phyloP scores from a whole-genome alignment of 2,113 vertebrate genomes.

The Ammodytes marinus region DNA sequence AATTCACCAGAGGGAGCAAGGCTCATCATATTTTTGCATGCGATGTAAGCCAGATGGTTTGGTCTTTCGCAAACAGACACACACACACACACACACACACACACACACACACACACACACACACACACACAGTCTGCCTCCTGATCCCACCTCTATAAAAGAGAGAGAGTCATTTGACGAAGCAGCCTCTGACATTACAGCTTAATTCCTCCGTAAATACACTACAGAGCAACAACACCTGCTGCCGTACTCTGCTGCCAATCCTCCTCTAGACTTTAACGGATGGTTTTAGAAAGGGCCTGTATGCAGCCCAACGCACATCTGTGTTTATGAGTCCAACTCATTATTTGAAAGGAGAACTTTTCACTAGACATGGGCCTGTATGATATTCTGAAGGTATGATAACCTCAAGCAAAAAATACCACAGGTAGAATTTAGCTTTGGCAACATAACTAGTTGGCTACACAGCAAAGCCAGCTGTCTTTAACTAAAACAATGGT shows the following conservation, averaged over 20 bases:
- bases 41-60: constrained; percentile 65
- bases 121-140: constrained; percentile 47
- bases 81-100: constrained; percentile 51
- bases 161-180: constrained; percentile 49
- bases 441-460: too few species aligned
- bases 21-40: constrained; percentile 12
- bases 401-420: too few species aligned
- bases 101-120: constrained; percentile 38
- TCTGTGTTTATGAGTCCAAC: constrained; percentile 54
- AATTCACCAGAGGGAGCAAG: constrained; percentile 18
- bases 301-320: constrained; percentile 40
- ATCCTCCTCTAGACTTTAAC: constrained; percentile 28
- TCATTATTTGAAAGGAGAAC: constrained; percentile 47
- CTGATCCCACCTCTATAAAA: neutral
- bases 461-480: too few species aligned
- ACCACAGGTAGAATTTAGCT: too few species aligned
- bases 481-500: too few species aligned
- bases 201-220: constrained; percentile 77
- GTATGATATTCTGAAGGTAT: too few species aligned
- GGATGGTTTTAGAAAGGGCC: constrained; percentile 59
- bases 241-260: constrained; percentile 47
- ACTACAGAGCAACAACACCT: constrained; percentile 60
- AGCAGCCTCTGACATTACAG: constrained; percentile 72
- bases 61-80: constrained; percentile 43
- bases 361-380: neutral